phyloP scores from a whole-genome alignment of 2,888 invertebrate species.

The Meteorus colon region DNA sequence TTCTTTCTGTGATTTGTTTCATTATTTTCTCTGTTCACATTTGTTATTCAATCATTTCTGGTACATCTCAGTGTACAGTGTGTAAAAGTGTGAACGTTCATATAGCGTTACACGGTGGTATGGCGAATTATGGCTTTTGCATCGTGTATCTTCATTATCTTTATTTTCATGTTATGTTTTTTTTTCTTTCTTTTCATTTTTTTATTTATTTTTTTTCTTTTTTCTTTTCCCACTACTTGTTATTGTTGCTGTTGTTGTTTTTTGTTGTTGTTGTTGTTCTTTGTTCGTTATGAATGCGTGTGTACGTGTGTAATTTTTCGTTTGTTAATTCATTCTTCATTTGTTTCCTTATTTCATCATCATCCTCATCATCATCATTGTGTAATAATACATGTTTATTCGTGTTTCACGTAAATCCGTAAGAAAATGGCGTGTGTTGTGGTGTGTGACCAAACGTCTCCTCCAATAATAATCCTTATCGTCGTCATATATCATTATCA shows the following conservation, averaged over 20 bases:
- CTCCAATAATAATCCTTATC: constrained; percentile 69
- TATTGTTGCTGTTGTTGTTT: constrained; percentile 46
- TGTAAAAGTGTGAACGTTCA: constrained; percentile 56
- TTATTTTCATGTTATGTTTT: constrained; percentile 61
- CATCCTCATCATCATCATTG: constrained; percentile 8
- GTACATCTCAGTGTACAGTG: constrained; percentile 53
- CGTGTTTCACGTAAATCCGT: constrained; percentile 45
- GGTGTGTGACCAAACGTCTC: constrained; percentile 71
- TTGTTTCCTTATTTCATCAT: constrained; percentile 41
- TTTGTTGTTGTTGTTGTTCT: constrained; percentile 42
- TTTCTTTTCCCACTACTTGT: constrained; percentile 36
- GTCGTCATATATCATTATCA: constrained; percentile 70
- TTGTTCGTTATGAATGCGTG: constrained; percentile 45
- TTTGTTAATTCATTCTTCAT: constrained; percentile 43
- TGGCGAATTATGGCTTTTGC: constrained; percentile 57
- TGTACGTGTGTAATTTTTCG: constrained; percentile 42
- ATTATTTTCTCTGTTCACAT: constrained; percentile 53
- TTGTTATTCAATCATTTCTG: constrained; percentile 56
- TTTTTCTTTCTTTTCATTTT: constrained; percentile 54
- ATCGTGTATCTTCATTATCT: constrained; percentile 59
- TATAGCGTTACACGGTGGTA: constrained; percentile 66
- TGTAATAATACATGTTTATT: constrained; percentile 33
- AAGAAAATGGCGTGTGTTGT: constrained; percentile 55
- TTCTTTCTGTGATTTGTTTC: constrained; percentile 52
- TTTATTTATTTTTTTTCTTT: constrained; percentile 38